Conservation (phyloP, 2,797 vertebrate species). For the Poeciliopsis paucimaculata region DNA sequence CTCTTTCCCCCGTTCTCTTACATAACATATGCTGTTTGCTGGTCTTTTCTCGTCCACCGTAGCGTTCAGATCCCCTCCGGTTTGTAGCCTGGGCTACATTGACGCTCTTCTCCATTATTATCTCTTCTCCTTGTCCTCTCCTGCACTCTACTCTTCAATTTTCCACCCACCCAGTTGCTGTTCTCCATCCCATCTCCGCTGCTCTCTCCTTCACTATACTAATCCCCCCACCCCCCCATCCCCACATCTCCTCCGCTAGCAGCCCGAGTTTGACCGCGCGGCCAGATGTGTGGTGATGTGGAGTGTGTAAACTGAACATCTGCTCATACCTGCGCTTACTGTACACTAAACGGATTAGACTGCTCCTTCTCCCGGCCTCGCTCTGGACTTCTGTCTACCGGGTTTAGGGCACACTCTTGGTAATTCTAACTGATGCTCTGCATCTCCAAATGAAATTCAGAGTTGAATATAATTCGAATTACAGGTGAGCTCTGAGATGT, state of each 20-base stretch:
- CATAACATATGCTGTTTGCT: conserved; percentile 29
- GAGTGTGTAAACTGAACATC: conserved; percentile 48
- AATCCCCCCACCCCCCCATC: background rate
- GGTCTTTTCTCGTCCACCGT: conserved; percentile 32
- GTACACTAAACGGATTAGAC: conserved; percentile 46
- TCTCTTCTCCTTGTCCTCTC: conserved; percentile 43
- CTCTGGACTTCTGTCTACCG: conserved; percentile 7
- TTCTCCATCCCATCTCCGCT: conserved; percentile 38
- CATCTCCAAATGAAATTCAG: conserved; percentile 25
- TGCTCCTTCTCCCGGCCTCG: conserved; percentile 3
- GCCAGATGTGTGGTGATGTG: conserved; percentile 55
- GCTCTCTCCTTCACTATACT: conserved; percentile 9
- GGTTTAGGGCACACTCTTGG: conserved; percentile 11
- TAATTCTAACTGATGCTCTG: conserved; percentile 28
- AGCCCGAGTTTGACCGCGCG: conserved; percentile 1
- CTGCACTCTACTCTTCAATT: conserved; percentile 57
- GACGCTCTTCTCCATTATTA: conserved; percentile 39
- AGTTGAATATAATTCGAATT: conserved; percentile 21
- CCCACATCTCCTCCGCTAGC: conserved; percentile 23
- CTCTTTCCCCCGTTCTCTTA: conserved; percentile 42
- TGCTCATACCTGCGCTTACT: conserved; percentile 48
- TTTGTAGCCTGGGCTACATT: conserved; percentile 44
- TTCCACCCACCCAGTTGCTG: conserved; percentile 54
- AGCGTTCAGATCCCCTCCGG: conserved; percentile 32
- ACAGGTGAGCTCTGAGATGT: conserved; percentile 15